Conservation (phyloP, 2,797 vertebrate genomes). For the Malurus leucopterus region DNA sequence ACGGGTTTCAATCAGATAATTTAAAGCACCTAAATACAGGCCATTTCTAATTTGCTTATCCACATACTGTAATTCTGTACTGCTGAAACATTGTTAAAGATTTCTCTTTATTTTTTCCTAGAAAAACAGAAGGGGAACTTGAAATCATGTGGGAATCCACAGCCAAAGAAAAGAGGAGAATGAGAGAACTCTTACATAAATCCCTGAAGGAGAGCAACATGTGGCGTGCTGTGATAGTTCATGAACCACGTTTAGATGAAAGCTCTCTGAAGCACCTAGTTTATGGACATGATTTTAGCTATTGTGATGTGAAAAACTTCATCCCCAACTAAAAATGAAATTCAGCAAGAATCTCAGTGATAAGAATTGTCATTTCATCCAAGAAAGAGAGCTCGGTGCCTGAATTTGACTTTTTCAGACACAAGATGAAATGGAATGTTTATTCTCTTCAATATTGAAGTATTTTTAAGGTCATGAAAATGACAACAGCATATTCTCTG, state of each 20-base stretch:
- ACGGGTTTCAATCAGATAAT: not conserved
- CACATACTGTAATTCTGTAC: not conserved
- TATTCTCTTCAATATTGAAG: not conserved
- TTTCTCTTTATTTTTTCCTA: constrained; percentile 16
- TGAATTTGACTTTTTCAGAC: not conserved
- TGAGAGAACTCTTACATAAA: constrained; percentile 74
- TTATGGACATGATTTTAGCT: constrained; percentile 28
- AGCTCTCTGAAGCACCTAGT: not conserved
- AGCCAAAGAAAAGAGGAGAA: constrained; percentile 81
- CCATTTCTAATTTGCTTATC: not conserved
- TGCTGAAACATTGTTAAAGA: not conserved
- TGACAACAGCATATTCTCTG: not conserved
- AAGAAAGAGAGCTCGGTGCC: not conserved
- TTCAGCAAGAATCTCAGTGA: not conserved
- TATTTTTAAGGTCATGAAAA: not conserved
- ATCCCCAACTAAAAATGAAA: not conserved
- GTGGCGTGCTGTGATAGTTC: not conserved
- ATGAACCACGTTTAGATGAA: not conserved
- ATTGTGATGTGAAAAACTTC: constrained; percentile 53
- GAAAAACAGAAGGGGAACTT: constrained; percentile 83
- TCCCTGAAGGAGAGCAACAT: not conserved
- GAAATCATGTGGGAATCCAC: constrained; percentile 88
- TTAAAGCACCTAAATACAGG: not conserved
- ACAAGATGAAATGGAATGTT: not conserved
- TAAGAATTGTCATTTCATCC: not conserved